phyloP scores from a whole-genome alignment of 2,113 vertebrate genomes.

The Eptesicus fuscus region DNA sequence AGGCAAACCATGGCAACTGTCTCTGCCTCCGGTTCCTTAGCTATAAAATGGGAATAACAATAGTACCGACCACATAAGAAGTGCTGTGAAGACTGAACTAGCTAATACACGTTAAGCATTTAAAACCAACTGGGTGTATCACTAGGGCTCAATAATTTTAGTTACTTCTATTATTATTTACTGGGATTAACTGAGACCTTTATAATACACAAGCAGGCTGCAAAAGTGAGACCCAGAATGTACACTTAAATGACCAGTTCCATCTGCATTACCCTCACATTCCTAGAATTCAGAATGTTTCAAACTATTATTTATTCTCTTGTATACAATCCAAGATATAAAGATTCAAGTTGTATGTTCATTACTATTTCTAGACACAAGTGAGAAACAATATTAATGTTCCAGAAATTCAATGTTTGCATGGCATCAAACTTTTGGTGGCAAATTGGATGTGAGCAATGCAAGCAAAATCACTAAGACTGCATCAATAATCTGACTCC shows the following conservation, averaged over 20 bases:
- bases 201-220: neutral
- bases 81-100: neutral
- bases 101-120: neutral
- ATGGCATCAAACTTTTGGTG: neutral
- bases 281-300: neutral
- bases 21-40: neutral
- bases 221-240: neutral
- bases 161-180: neutral
- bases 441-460: slow-evolving; percentile 31
- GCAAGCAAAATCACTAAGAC: neutral
- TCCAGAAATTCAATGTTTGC: slow-evolving; percentile 5
- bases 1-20: neutral
- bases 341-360: neutral
- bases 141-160: neutral
- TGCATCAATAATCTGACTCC: neutral
- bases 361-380: neutral
- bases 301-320: neutral
- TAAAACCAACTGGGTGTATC: neutral
- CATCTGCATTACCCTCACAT: neutral
- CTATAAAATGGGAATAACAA: neutral
- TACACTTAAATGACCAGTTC: neutral
- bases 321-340: neutral
- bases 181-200: neutral
- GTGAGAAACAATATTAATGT: slow-evolving; percentile 1
- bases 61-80: rapidly evolving